Evolutionary conservation across 2,797 vertebrate genomes (phyloP), one percentile per base, ranked within the genome.

Genomic region (Clarias platycephalus): DNA sequence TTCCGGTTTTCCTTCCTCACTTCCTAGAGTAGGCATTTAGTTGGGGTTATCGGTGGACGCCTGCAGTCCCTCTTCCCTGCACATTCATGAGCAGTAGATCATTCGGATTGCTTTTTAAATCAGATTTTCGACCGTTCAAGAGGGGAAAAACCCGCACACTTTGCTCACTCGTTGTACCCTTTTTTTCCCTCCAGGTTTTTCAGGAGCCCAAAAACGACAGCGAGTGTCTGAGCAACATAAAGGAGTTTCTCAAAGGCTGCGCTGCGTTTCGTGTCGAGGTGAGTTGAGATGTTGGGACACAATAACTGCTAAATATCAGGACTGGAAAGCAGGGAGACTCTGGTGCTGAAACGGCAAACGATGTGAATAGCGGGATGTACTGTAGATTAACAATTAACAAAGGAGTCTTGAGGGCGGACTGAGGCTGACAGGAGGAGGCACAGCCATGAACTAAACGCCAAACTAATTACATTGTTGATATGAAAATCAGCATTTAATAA

Each of bases 211-310:
- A 95, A 85, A 95, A 91, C 88, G 97, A 98, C 90, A 89, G 92
- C 92, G 97, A 99, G 93, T 95, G 95, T 89, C 94, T 97, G 91
- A 95, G 93, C 92, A 99, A 98, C 93, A 96, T 98, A 84, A 94
- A 90, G 86, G 97, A 97, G 95, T 99, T 98, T 87, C 90, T 98
- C 83, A 95, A 94, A 90, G 96, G 96, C 93, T 97, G 97, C 91
- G 95, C 92, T 68, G 90, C 91, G 85, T 96, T 97, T 92, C 95
- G 94, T 64, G 95, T 98, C 88, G 97, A 98, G 96, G 97, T 99
- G 93, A 97, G 97, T 90, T 58, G 28, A n/a, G 68, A 60, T 34
- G 10, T n/a, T 22, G 10, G 2, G n/a, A 7, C n/a, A 64, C 26
- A 53, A 3, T 34, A 44, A 60, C 34, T 4, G 55, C 7, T 31